Evolutionary conservation across 2,113 vertebrate genomes (phyloP), one percentile per base, ranked within the genome.

Genomic region (Himantopus leucocephalus): DNA sequence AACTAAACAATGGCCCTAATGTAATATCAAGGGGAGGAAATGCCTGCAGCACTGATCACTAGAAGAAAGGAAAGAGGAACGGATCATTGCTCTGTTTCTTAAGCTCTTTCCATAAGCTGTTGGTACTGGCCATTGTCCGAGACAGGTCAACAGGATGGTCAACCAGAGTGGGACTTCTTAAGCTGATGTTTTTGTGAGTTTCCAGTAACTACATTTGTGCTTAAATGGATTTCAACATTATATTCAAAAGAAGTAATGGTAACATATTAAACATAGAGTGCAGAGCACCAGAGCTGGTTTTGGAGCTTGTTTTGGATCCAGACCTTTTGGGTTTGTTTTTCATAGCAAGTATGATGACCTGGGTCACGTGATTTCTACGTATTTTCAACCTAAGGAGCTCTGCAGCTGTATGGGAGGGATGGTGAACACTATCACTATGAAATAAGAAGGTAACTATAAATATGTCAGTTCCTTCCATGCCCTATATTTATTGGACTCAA

Each of bases 1-100:
- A 94, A 85, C 58, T 86, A 32, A 95, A 96, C 94, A 96, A 95
- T 73, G 48, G 56, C 35, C 41, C 62, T 76, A 91, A 88, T 83
- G 66, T 93, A 64, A 37, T 85, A 75, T 82, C 30, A 91, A 79
- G 81, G 50, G 71, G 34, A 95, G 87, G 96, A 97, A 96, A 93
- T 70, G 90, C 87, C 81, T 85, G 53, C 70, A 79, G 84, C 56
- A 82, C 52, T 91, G 77, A 68, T 87, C 10, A 5, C 56, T 50
- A 72, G 59, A 95, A 91, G 20, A 91, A 74, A 92, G 80, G 86
- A 87, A 94, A 75, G 70, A 91, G 64, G 68, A 92, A 85, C 0
- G 0, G 56, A 78, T 85, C 80, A 52, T 39, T 92, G 37, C 66
- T 85, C 56, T 81, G 52, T 64, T 97, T 89, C 52, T 70, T 87